Base-by-base conservation (phyloP, 2,113 vertebrate genomes). In the Oncorhynchus kisutch region DNA sequence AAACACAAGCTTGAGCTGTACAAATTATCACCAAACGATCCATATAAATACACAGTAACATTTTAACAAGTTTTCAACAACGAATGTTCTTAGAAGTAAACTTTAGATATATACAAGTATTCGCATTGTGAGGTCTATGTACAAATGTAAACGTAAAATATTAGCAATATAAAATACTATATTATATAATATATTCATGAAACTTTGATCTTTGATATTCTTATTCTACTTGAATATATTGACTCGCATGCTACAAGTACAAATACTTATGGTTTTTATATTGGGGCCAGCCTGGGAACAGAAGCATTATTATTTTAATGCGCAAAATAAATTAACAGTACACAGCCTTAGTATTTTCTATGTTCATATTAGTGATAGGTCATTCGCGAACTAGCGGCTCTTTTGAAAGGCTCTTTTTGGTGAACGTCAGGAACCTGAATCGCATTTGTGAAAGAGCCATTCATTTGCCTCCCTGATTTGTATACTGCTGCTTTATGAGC, bases 21-120 rank as follows among this genome's bases (percentile, higher is more conserved):
- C 82, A 90, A 85, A 90, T 92, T 83, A 93, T 88, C 93, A 97
- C 93, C 90, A 95, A 95, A 93, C 90, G 84, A 92, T 78, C 90
- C 88, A 91, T 92, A 89, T 92, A 96, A 95, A 93, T 90, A 93
- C 93, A 88, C 80, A 74, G 87, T 89, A 84, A 90, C 93, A 90
- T 83, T 72, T 81, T 66, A 73, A 84, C 67, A 67, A 76, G 54
- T 71, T 84, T 75, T 87, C 87, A 5, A 85, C 81, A 81, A 76
- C 72, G 73, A 73, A 67, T 73, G 79, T 84, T 48, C 78, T 73
- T 72, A 72, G 73, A 24, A 73, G 81, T 83, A 76, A 88, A 74
- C 77, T 77, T 82, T 80, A 54, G 78, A 73, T 92, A 89, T 90
- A 71, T 81, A 90, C 82, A 89, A 76, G 90, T 79, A 66, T 73